Conservation (phyloP, 92 coral and sea anemone genomes). For the Phenganax stokvisi region DNA sequence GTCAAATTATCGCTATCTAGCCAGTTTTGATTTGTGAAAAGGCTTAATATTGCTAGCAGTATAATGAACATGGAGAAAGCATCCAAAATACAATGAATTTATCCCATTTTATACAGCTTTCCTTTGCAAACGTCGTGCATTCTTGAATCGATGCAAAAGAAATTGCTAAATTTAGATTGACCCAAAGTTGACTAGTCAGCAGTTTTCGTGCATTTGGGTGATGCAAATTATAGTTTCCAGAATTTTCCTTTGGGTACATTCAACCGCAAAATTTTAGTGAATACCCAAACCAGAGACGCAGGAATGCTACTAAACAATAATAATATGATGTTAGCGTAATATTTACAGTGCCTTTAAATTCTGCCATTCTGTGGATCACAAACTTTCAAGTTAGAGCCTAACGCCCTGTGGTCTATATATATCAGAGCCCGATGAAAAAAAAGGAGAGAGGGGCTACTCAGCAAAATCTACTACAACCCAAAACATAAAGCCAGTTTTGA, state of each 20-base stretch:
- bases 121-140: neutral
- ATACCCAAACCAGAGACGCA: slow-evolving; percentile 11
- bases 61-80: too few species aligned
- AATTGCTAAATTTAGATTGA: neutral
- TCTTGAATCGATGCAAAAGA: neutral
- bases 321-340: slow-evolving; percentile 2
- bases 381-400: neutral
- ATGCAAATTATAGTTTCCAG: neutral
- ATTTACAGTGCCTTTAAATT: neutral
- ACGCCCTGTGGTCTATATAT: slow-evolving; percentile 26
- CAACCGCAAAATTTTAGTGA: slow-evolving; percentile 4
- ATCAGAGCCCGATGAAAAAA: too few species aligned
- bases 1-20: neutral
- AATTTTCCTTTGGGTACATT: neutral
- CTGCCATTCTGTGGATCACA: slow-evolving; percentile 38
- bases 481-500: too few species aligned
- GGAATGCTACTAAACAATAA: slow-evolving; percentile 12
- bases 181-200: slow-evolving; percentile 12
- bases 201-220: slow-evolving; percentile 2
- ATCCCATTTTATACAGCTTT: too few species aligned
- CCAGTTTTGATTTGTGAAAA: too few species aligned
- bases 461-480: too few species aligned
- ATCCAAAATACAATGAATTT: too few species aligned
- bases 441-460: too few species aligned
- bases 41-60: too few species aligned